A percentile compares a stretch with the other conserved stretches of the same genome.
These are phyloP conservation scores for Colistium nudipinnis DNA, from an alignment of 2,113 vertebrate genomes.

Conservation along the genomic window DNA sequence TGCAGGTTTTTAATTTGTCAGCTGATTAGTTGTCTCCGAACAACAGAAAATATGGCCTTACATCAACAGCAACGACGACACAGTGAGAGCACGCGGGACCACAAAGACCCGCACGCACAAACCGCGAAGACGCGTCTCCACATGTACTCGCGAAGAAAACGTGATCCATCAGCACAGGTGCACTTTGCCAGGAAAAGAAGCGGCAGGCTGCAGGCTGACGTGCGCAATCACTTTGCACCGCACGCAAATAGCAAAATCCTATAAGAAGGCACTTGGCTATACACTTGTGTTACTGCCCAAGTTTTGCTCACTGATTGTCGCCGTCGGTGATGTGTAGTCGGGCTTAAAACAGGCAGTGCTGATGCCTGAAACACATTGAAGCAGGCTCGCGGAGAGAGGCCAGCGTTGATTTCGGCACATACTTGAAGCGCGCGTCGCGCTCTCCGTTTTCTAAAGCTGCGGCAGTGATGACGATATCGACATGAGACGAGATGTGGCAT, in stretches of 20 bases:
- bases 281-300: slow-evolving; percentile 58
- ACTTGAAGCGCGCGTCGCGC: slow-evolving; percentile 38
- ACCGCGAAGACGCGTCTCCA: no score
- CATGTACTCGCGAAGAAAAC: slow-evolving; percentile 58
- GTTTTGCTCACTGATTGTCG: slow-evolving; percentile 73
- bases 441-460: slow-evolving; percentile 11
- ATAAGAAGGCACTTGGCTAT: slow-evolving; percentile 70
- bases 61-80: background rate
- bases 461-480: slow-evolving; percentile 26
- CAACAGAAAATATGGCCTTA: background rate
- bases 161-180: slow-evolving; percentile 53
- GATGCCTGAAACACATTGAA: slow-evolving; percentile 47
- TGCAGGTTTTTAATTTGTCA: background rate
- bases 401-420: slow-evolving; percentile 54
- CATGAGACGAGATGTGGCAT: slow-evolving; percentile 8
- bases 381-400: slow-evolving; percentile 29
- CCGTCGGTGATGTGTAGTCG: slow-evolving; percentile 68
- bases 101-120: slow-evolving; percentile 2
- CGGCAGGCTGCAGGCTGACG: slow-evolving; percentile 36
- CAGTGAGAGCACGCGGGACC: slow-evolving; percentile 15
- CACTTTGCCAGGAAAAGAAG: slow-evolving; percentile 54
- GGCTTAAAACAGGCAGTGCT: slow-evolving; percentile 76
- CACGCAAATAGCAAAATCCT: slow-evolving; percentile 65
- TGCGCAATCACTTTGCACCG: slow-evolving; percentile 71
- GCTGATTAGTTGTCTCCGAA: slow-evolving; percentile 9